phyloP scores from a whole-genome alignment of 2,888 invertebrate genomes.

The Yponomeuta cagnagella region DNA sequence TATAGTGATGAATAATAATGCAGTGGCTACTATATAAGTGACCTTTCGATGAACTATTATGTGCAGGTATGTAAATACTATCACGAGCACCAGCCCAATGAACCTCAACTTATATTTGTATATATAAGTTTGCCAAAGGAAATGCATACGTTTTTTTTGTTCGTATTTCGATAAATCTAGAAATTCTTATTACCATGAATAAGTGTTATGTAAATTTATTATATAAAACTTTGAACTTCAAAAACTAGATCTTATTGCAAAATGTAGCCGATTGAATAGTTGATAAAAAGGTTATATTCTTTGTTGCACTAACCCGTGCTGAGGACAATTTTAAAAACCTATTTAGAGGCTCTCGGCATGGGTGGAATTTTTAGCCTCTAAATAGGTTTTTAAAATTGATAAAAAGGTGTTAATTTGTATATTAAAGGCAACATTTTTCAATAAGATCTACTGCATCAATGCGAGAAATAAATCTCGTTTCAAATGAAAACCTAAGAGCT shows the following conservation, averaged over 20 bases:
- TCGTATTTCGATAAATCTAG: neutral
- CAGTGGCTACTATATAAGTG: slow-evolving; percentile 61
- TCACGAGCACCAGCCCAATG: slow-evolving; percentile 27
- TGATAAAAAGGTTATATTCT: neutral
- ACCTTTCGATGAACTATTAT: slow-evolving; percentile 57
- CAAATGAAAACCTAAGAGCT: slow-evolving; percentile 73
- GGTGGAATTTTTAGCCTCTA: too few species aligned
- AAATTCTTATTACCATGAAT: neutral
- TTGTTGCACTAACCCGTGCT: too few species aligned
- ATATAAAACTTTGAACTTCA: neutral
- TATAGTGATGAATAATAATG: slow-evolving; percentile 29
- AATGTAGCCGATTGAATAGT: too few species aligned
- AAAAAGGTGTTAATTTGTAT: neutral
- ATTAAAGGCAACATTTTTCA: slow-evolving; percentile 34
- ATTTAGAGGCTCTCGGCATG: too few species aligned
- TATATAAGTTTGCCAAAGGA: slow-evolving; percentile 61
- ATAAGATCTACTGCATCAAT: slow-evolving; percentile 53
- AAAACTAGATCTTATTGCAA: neutral
- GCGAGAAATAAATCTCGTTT: slow-evolving; percentile 60
- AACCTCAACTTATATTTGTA: slow-evolving; percentile 30
- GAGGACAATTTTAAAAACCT: too few species aligned
- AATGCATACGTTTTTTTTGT: slow-evolving; percentile 19
- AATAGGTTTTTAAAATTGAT: too few species aligned
- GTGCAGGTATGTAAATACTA: slow-evolving; percentile 49
- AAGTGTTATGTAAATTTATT: neutral